Evolutionary conservation across 2,888 invertebrate species (phyloP).

Genomic region (Drosophila trichaetosa): DNA sequence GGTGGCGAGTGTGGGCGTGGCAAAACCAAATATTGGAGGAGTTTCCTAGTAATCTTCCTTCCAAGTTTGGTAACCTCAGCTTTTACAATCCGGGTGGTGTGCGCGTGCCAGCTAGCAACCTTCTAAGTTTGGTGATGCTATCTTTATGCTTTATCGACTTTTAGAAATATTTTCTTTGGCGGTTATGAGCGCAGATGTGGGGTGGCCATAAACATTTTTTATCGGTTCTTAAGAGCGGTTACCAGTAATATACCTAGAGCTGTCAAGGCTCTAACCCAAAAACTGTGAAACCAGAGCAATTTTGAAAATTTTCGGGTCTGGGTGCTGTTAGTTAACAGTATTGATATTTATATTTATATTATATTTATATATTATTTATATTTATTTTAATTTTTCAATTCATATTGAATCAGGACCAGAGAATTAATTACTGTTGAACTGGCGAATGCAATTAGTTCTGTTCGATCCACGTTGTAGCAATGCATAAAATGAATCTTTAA

Average conservation of each 20-base stretch:
- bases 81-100: too few relatives aligned
- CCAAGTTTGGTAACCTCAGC: not conserved
- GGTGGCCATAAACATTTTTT: not conserved
- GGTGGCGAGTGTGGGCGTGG: too few relatives aligned
- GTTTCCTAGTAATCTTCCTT: not conserved
- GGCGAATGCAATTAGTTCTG: slow-evolving; percentile 25
- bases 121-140: not conserved
- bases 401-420: slow-evolving; percentile 54
- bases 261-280: too few relatives aligned
- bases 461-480: slow-evolving; percentile 46
- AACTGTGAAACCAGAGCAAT: too few relatives aligned
- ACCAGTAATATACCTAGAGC: too few relatives aligned
- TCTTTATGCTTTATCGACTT: not conserved
- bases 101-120: not conserved
- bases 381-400: slow-evolving; percentile 1
- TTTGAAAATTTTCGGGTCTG: too few relatives aligned
- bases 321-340: too few relatives aligned
- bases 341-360: too few relatives aligned
- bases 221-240: too few relatives aligned
- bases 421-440: slow-evolving; percentile 60
- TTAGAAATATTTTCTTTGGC: not conserved
- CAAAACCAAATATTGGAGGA: too few relatives aligned
- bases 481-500: slow-evolving; percentile 29
- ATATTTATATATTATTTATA: not conserved
- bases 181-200: not conserved